Percentiles rank a stretch among this genome's conserved stretches.
Conservation (phyloP, 92 coral and sea anemone genomes). For the Epizoanthus illoricatus region DNA sequence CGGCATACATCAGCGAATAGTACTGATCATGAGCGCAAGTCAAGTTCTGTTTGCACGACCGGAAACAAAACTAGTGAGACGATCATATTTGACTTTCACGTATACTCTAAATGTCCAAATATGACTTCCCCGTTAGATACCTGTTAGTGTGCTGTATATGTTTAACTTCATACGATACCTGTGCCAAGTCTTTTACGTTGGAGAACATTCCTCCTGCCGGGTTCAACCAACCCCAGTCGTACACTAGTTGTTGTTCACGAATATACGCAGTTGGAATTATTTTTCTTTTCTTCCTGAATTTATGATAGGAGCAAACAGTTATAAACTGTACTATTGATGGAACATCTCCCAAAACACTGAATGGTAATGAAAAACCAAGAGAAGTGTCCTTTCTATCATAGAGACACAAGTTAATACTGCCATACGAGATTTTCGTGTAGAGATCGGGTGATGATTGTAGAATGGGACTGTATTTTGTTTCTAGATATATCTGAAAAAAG, state of each 20-base stretch:
- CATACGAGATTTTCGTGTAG: too few relatives aligned
- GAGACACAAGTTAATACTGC: too few relatives aligned
- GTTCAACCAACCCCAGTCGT: conserved; percentile 96
- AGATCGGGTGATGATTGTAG: too few relatives aligned
- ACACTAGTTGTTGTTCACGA: conserved; percentile 17
- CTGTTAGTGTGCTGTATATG: neutral
- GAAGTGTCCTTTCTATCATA: too few relatives aligned
- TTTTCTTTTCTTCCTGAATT: conserved; percentile 44
- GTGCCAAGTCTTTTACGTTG: conserved; percentile 80
- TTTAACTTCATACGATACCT: conserved; percentile 53
- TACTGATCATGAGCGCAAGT: too few relatives aligned
- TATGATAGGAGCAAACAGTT: neutral
- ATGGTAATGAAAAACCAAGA: neutral
- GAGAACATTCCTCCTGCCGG: conserved; percentile 87
- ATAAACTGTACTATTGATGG: neutral
- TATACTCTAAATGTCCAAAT: too few relatives aligned
- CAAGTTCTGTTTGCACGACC: too few relatives aligned
- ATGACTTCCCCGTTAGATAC: neutral
- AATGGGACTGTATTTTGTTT: too few relatives aligned
- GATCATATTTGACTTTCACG: too few relatives aligned
- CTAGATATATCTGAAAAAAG: too few relatives aligned
- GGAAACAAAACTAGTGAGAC: too few relatives aligned
- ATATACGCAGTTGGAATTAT: conserved; percentile 61
- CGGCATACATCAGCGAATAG: too few relatives aligned
- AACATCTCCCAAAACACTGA: neutral